phyloP scores from a whole-genome alignment of 2,888 invertebrate genomes.

The Hirtodrosophila duncani region DNA sequence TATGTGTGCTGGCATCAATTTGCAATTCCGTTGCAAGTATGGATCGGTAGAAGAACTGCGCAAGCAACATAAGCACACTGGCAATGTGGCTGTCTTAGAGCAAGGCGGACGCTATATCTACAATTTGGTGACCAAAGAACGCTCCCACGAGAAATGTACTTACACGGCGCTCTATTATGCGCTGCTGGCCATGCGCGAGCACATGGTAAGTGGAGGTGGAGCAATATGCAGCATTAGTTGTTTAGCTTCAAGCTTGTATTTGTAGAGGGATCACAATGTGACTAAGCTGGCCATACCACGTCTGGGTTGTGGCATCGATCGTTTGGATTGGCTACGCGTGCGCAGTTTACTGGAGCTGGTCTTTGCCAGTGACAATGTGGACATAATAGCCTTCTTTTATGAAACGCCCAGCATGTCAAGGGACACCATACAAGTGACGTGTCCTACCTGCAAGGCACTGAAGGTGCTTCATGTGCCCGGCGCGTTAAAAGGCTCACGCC shows the following conservation, averaged over 20 bases:
- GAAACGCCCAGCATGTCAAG: conserved; percentile 58
- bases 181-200: conserved; percentile 75
- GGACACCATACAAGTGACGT: conserved; percentile 49
- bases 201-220: conserved; percentile 68
- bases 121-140: conserved; percentile 82
- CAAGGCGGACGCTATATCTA: conserved; percentile 79
- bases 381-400: conserved; percentile 80
- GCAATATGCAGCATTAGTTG: no score
- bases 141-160: conserved; percentile 80
- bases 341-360: conserved; percentile 79
- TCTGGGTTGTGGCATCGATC: conserved; percentile 84
- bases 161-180: conserved; percentile 79
- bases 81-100: conserved; percentile 80
- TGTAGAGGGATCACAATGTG: conserved; percentile 78
- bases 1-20: conserved; percentile 81
- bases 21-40: conserved; percentile 75
- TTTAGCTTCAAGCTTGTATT: background rate
- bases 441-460: conserved; percentile 59
- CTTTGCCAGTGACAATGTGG: conserved; percentile 79
- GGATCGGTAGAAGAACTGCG: conserved; percentile 69
- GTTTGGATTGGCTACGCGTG: conserved; percentile 80
- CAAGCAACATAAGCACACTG: conserved; percentile 72
- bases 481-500: conserved; percentile 46
- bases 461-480: conserved; percentile 56
- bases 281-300: conserved; percentile 82